Base-by-base conservation (phyloP, 1,140 invertebrate genomes). In the Temnothorax longispinosus region DNA sequence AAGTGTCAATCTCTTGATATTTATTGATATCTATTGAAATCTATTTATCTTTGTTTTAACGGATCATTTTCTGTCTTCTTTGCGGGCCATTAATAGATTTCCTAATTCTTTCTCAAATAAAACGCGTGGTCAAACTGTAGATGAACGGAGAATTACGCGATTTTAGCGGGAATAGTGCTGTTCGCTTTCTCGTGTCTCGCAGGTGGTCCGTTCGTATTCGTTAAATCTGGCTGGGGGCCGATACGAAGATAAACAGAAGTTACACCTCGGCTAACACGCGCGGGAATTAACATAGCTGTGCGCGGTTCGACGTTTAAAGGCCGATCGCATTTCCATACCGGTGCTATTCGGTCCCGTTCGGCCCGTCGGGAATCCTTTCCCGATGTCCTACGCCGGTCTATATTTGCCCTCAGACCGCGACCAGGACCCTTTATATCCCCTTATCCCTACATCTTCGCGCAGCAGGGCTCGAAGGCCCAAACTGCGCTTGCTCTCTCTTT, bases 181-280 rank as follows among this genome's bases (percentile, higher is more conserved):
- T n/a, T 65, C 58, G 35, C 13, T 78, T 81, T 81, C 52, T 56
- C 47, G 1, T 15, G 6, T 52, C 54, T 58, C 90, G 92, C 92
- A 93, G 93, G 94, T 94, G 94, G 94, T 94, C 93, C 91, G 88
- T 93, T 92, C 86, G 91, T 93, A 92, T 92, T 92, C 89, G 92
- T 92, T 94, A 92, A 94, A 93, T 92, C 69, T 27, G 54, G 54
- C 35, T 56, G 3, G 21, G 90, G 88, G 89, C 93, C 93, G 93
- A 95, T 95, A 91, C 78, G 92, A 92, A 93, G 94, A 95, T 95
- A 95, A 95, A 95, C 94, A 93, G 92, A 94, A 94, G 94, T 94
- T 95, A 95, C 94, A 94, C 93, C 94, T 94, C 91, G 89, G 91
- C 92, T 94, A 94, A 94, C 93, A 94, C 94, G 93, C 92, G 91